These are phyloP conservation scores for Ganaspis brasiliensis DNA, from an alignment of 2,888 invertebrate species.

Conservation along the genomic window DNA sequence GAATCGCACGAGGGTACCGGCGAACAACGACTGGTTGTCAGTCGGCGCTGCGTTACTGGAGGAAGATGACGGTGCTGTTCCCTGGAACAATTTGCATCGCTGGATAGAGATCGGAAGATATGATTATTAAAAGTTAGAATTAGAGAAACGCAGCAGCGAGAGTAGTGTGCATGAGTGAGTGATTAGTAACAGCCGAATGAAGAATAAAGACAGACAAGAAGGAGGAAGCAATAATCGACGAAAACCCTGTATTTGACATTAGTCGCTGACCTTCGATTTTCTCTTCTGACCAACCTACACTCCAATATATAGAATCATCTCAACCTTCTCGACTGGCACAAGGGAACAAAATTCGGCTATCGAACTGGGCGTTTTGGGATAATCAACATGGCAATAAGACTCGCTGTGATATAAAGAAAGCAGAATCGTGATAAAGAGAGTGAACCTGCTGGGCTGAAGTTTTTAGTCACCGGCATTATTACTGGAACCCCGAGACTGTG, in stretches of 20 bases:
- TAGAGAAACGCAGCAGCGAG: constrained; percentile 30
- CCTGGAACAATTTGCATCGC: constrained; percentile 22
- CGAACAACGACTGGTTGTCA: constrained; percentile 70
- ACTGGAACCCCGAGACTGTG: constrained; percentile 38
- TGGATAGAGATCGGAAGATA: constrained; percentile 25
- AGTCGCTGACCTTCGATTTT: constrained; percentile 24
- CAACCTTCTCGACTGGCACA: constrained; percentile 6
- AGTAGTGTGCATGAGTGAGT: background rate
- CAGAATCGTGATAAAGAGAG: constrained; percentile 37
- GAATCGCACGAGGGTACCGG: constrained; percentile 74
- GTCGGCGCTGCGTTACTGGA: constrained; percentile 73
- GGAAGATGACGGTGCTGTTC: constrained; percentile 37
- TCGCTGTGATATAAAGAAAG: constrained; percentile 32
- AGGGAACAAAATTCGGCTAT: background rate
- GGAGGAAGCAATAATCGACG: background rate
- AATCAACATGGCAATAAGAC: constrained; percentile 35
- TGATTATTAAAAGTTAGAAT: constrained; percentile 9
- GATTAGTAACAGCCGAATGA: constrained; percentile 16
- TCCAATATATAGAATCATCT: no score
- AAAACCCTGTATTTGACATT: background rate
- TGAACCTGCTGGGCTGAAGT: background rate
- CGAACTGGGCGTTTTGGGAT: constrained; percentile 13
- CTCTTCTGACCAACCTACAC: constrained; percentile 19
- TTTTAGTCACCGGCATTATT: constrained; percentile 28
- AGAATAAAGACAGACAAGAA: constrained; percentile 8